These are phyloP conservation scores for Alethe diademata DNA, from an alignment of 2,113 vertebrate genomes.

Conservation along the genomic window DNA sequence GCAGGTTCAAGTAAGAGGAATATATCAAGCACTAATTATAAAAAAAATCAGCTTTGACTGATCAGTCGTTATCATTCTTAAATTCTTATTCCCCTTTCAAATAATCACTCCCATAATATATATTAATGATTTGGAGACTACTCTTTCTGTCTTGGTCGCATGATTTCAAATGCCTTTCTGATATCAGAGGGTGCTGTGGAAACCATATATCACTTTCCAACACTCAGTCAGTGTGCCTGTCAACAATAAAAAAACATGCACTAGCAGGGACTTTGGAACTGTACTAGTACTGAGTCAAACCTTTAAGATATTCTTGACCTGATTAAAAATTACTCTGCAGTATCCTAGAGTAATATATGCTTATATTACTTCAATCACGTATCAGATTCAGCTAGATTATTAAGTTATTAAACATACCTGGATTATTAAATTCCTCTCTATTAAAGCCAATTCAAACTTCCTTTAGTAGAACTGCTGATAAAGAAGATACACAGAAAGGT, in stretches of 20 bases:
- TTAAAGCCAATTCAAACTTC: neutral
- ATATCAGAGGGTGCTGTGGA: neutral
- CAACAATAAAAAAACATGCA: neutral
- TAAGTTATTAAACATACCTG: neutral
- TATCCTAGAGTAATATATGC: neutral
- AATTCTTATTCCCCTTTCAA: neutral
- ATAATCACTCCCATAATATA: neutral
- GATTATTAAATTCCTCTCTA: neutral
- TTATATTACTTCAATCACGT: neutral
- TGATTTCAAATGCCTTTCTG: neutral
- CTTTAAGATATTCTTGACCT: neutral
- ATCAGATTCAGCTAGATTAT: neutral
- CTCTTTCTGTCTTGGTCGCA: rapidly evolving
- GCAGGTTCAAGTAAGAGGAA: neutral
- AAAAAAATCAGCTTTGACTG: neutral
- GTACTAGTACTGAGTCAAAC: neutral
- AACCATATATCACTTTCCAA: neutral
- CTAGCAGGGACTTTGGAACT: neutral
- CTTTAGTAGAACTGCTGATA: neutral
- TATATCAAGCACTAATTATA: neutral
- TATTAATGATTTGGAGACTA: neutral
- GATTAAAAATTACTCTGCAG: neutral
- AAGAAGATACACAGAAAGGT: neutral
- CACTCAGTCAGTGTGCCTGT: neutral
- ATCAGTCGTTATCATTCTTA: neutral